phyloP scores from a whole-genome alignment of 2,113 vertebrate genomes.

The Stigmatopora nigra region DNA sequence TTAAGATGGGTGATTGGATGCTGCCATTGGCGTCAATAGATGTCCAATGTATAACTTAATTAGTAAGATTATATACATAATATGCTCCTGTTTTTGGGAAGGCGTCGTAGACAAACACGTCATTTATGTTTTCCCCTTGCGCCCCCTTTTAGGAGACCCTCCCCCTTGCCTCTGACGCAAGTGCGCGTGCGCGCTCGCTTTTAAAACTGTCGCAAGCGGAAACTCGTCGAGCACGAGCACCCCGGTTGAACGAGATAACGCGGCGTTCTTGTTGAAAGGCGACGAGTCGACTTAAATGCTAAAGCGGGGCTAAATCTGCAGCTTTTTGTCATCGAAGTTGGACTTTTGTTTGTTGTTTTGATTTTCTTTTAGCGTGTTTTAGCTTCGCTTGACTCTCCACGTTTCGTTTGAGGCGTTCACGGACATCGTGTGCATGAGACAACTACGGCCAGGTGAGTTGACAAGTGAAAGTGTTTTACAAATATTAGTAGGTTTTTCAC shows the following conservation, averaged over 20 bases:
- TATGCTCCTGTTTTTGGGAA: not conserved
- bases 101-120: not conserved
- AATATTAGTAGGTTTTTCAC: not conserved
- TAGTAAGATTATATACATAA: too few relatives aligned
- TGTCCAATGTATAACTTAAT: not conserved
- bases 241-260: not conserved
- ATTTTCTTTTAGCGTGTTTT: too few relatives aligned
- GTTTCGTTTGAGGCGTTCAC: conserved; percentile 30
- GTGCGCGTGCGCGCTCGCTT: conserved; percentile 44
- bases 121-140: not conserved
- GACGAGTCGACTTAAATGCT: not conserved
- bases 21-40: too few relatives aligned
- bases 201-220: conserved; percentile 36
- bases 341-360: not conserved
- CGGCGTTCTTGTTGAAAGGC: too few relatives aligned
- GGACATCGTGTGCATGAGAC: conserved; percentile 55
- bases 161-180: conserved; percentile 14
- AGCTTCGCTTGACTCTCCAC: not conserved
- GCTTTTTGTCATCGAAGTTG: not conserved
- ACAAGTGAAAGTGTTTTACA: not conserved
- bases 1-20: too few relatives aligned
- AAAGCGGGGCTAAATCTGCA: not conserved
- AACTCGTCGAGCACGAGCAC: not conserved
- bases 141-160: not conserved
- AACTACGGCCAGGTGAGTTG: conserved; percentile 43